Percentiles rank a stretch among this genome's conserved stretches.
Evolutionary conservation across 2,113 vertebrate genomes (phyloP).

Genomic region (Azemiops feae): DNA sequence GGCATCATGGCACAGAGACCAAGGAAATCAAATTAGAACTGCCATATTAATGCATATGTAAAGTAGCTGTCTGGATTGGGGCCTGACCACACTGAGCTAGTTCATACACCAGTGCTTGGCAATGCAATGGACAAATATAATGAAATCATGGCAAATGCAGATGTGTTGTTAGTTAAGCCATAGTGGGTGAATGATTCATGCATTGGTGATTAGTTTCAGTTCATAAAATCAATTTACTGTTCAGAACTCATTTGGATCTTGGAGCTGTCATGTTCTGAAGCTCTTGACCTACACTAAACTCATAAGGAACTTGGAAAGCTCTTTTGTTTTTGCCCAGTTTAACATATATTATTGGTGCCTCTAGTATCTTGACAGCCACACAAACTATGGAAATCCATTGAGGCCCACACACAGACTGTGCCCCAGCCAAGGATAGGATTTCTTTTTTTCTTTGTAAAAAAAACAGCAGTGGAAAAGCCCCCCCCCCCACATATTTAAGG

Average conservation of each 20-base stretch:
- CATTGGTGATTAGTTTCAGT: background rate
- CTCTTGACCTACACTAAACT: slow-evolving; percentile 29
- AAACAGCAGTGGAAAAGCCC: background rate
- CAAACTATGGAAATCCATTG: slow-evolving; percentile 50
- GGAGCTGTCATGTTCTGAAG: background rate
- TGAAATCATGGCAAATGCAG: background rate
- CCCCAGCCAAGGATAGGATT: slow-evolving; percentile 17
- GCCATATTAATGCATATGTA: background rate
- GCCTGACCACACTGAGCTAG: background rate
- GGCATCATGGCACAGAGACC: background rate
- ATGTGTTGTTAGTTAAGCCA: slow-evolving; percentile 4
- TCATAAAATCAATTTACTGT: slow-evolving; percentile 3
- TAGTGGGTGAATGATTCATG: background rate
- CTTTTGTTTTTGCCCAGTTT: slow-evolving; percentile 18
- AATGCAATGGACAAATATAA: background rate
- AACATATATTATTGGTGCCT: background rate
- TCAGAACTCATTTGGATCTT: slow-evolving; percentile 16
- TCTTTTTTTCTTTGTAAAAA: slow-evolving; percentile 2
- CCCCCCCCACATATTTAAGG: slow-evolving; percentile 32
- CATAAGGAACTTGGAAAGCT: slow-evolving; percentile 29
- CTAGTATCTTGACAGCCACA: slow-evolving; percentile 10
- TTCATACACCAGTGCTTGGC: background rate
- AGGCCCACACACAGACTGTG: slow-evolving; percentile 60
- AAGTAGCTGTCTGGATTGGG: background rate
- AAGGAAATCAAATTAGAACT: background rate